A percentile compares a stretch with the other conserved stretches of the same genome.
Evolutionary conservation across 2,113 vertebrate species (phyloP).

Genomic region (Telmatochromis sp.): DNA sequence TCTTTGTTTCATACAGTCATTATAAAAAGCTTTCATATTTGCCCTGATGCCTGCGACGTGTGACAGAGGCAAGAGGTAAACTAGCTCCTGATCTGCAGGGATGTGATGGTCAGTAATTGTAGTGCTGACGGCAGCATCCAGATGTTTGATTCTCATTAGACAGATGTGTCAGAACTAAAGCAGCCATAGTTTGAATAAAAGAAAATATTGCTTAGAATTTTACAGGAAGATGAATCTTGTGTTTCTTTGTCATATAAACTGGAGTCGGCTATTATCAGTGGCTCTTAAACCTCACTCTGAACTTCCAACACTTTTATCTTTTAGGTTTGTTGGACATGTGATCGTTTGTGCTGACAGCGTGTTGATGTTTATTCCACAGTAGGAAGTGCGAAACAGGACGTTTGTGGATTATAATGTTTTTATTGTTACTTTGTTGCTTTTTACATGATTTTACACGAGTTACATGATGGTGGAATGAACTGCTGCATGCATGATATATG

Average conservation of each 20-base stretch:
- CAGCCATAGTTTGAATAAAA: background rate
- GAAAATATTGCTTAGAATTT: background rate
- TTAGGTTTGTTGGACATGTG: background rate
- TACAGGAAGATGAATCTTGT: background rate
- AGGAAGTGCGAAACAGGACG: background rate
- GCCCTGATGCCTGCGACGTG: fast-evolving
- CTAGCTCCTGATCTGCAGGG: fast-evolving
- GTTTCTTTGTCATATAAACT: background rate
- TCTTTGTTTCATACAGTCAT: background rate
- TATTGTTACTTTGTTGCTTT: background rate
- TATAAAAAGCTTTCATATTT: background rate
- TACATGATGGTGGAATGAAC: background rate
- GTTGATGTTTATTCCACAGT: background rate
- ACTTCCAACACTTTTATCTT: background rate
- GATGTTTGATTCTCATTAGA: fast-evolving
- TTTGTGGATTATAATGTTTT: fast-evolving
- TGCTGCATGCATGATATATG: background rate
- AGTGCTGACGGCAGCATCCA: background rate
- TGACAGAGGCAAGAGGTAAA: background rate
- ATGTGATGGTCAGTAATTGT: too few species aligned
- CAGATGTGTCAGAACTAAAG: background rate
- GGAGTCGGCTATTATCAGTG: background rate
- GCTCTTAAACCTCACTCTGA: background rate
- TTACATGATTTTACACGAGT: background rate
- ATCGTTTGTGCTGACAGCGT: fast-evolving